Conservation (phyloP, 2,797 vertebrate genomes). For the Squalus acanthias region DNA sequence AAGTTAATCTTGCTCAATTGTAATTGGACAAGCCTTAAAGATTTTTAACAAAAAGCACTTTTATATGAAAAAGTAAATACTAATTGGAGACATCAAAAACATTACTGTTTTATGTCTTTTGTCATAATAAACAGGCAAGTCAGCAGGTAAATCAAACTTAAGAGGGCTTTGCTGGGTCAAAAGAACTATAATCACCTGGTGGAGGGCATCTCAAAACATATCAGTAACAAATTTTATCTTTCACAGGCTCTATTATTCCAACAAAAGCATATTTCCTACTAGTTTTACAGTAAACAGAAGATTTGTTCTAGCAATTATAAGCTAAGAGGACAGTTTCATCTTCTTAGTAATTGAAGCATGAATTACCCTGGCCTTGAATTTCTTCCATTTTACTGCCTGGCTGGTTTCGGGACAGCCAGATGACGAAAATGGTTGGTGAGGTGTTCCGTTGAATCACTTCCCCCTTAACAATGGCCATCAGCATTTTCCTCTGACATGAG, state of each 20-base stretch:
- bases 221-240: not conserved
- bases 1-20: conserved; percentile 47
- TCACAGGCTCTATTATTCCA: not conserved
- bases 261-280: not conserved
- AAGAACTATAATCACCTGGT: not conserved
- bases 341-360: not conserved
- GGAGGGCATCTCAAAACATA: not conserved
- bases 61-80: conserved; percentile 61
- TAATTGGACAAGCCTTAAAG: conserved; percentile 61
- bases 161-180: not conserved
- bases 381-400: not conserved
- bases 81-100: conserved; percentile 53
- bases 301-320: not conserved
- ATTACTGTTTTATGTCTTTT: conserved; percentile 47
- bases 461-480: not conserved
- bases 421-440: not conserved
- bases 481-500: not conserved
- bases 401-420: not conserved
- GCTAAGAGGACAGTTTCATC: not conserved
- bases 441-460: not conserved
- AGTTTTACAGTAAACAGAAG: not conserved
- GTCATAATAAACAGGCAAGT: not conserved
- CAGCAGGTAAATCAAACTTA: not conserved
- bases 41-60: conserved; percentile 60
- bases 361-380: not conserved